phyloP scores from a whole-genome alignment of 2,888 invertebrate species.

The Leptopilina myrica region DNA sequence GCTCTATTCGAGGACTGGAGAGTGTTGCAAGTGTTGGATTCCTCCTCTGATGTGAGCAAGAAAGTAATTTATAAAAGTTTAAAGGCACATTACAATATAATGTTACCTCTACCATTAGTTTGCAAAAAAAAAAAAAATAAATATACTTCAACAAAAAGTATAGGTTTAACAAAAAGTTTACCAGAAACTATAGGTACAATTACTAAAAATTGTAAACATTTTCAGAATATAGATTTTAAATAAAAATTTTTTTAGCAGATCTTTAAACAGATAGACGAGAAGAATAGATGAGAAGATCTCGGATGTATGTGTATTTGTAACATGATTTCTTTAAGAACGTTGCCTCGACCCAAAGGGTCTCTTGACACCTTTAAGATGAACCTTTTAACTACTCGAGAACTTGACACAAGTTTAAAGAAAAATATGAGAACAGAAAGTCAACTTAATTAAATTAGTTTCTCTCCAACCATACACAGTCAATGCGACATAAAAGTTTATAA shows the following conservation, averaged over 20 bases:
- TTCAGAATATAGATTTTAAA: no score
- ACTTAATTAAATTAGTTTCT: constrained; percentile 15
- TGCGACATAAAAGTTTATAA: neutral
- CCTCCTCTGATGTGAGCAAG: constrained; percentile 1
- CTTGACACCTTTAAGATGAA: constrained; percentile 27
- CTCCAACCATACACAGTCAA: neutral
- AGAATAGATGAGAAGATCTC: no score
- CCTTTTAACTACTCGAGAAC: constrained; percentile 29
- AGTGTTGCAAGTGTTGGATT: constrained; percentile 13
- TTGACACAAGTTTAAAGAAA: constrained; percentile 22
- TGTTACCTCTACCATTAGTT: neutral
- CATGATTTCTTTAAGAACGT: constrained; percentile 19
- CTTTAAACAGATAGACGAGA: no score
- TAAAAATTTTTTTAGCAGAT: no score
- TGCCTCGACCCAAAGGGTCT: constrained; percentile 4
- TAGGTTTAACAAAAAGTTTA: no score
- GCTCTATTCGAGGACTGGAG: constrained; percentile 5
- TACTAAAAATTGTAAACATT: no score
- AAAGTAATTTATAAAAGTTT: constrained; percentile 22
- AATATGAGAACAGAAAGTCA: constrained; percentile 16
- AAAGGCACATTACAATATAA: neutral
- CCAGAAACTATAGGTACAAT: no score
- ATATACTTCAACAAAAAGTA: no score
- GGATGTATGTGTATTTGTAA: neutral
- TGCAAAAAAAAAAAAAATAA: no score